Evolutionary conservation across 2,113 vertebrate genomes (phyloP), one percentile per base, ranked within the genome.

Genomic region (Plecturocebus donacophilus): DNA sequence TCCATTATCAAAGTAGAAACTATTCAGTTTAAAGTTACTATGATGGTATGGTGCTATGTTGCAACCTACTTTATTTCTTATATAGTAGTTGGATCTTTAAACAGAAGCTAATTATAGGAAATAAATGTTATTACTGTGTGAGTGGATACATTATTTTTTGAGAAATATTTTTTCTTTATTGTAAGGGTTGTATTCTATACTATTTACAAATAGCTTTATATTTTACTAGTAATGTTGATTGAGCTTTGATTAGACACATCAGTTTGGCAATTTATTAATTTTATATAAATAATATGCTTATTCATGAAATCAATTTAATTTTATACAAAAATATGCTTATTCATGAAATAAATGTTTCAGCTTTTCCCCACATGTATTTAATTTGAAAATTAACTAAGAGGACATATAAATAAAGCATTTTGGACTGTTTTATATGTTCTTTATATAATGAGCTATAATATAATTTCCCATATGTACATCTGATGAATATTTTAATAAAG

Each of bases 381-480:
- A 87, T 52, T 87, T 83, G 27, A 83, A 95, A 95, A 82, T 79
- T 93, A 83, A 42, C 30, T 73, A 84, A 73, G 42, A 77, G 85
- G 13, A 7, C 21, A 84, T 20, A 92, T 16, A 76, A 87, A 75
- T 21, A 40, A 25, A 70, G 54, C 8, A 54, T 61, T 64, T 80
- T 91, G 49, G 14, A 45, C 14, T 66, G 1, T n/a, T 30, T 84
- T 1, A 79, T 1, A 79, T 61, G 42, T 85, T 52, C 45, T 58
- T 47, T 25, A 11, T 32, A 30, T 87, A 58, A 94, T 77, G 71
- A 87, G 10, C 17, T 47, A 1, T 64, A 86, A 81, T 54, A 42
- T 77, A n/a, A 64, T 45, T 89, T 42, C 10, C 5, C 17, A 77
- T 79, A 4, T 64, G 27, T 79, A 87, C 6, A 10, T 90, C 12